A percentile compares a stretch with the other conserved stretches of the same genome.
Evolutionary conservation across 2,888 invertebrate species (phyloP).

Genomic region (Sphaeridia pumilis): DNA sequence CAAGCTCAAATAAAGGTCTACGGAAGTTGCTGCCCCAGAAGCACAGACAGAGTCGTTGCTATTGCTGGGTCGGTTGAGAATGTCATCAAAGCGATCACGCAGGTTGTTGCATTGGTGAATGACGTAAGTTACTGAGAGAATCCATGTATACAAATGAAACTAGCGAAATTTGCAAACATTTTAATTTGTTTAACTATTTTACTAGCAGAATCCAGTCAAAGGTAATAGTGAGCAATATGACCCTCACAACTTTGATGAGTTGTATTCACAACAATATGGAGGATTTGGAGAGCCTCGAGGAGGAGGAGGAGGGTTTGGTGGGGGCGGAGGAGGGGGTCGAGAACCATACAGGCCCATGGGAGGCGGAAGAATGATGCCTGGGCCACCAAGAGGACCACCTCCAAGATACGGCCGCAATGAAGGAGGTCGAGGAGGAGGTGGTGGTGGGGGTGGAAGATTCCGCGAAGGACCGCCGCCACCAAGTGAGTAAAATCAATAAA

Average conservation of each 20-base stretch:
- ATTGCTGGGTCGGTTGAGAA: conserved; percentile 56
- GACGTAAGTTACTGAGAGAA: conserved; percentile 49
- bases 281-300: conserved; percentile 57
- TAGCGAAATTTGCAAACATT: no score
- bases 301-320: conserved; percentile 41
- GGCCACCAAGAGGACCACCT: conserved; percentile 10
- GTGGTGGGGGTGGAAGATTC: conserved; percentile 32
- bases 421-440: conserved; percentile 19
- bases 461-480: no score
- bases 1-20: conserved; percentile 90
- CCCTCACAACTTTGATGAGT: conserved; percentile 92
- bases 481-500: no score
- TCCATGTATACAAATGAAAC: no score
- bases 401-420: conserved; percentile 7
- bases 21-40: conserved; percentile 84
- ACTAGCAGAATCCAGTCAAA: conserved; percentile 72
- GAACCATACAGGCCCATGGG: conserved; percentile 32
- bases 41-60: conserved; percentile 92
- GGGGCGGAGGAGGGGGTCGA: conserved; percentile 36
- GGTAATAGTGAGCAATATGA: conserved; percentile 82
- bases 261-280: conserved; percentile 86
- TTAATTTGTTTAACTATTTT: no score
- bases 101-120: conserved; percentile 73
- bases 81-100: conserved; percentile 73
- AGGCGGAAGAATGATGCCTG: conserved; percentile 31